phyloP scores from a whole-genome alignment of 1,140 invertebrate species.

The Stegodyphus mimosarum region DNA sequence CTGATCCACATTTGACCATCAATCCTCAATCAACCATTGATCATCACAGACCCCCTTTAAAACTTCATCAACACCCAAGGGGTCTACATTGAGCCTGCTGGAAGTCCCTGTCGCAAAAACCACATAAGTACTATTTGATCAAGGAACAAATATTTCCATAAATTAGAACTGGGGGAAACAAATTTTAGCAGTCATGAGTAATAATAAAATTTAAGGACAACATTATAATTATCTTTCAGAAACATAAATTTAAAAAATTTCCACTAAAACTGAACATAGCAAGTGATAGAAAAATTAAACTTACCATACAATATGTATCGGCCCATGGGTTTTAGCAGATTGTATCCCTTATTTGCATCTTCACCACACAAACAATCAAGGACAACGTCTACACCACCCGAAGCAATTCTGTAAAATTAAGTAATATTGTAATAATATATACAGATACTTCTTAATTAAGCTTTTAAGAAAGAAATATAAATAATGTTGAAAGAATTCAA shows the following conservation, averaged over 20 bases:
- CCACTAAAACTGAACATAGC: neutral
- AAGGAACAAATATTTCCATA: neutral
- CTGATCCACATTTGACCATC: too few relatives aligned
- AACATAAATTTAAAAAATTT: neutral
- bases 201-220: neutral
- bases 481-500: neutral
- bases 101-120: too few relatives aligned
- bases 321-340: constrained; percentile 87
- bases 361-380: constrained; percentile 89
- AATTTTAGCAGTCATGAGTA: neutral
- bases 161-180: neutral
- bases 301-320: constrained; percentile 87
- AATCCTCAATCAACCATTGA: too few relatives aligned
- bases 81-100: too few relatives aligned
- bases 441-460: neutral
- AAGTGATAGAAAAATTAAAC: neutral
- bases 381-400: constrained; percentile 87
- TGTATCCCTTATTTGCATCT: constrained; percentile 84
- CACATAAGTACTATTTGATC: too few relatives aligned
- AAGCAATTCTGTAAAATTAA: constrained; percentile 72
- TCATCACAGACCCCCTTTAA: too few relatives aligned
- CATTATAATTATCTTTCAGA: neutral
- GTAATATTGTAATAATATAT: neutral
- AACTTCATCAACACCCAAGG: too few relatives aligned
- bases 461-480: neutral